Conservation (phyloP, 2,888 invertebrate genomes). For the Rhabditoides inermis region DNA sequence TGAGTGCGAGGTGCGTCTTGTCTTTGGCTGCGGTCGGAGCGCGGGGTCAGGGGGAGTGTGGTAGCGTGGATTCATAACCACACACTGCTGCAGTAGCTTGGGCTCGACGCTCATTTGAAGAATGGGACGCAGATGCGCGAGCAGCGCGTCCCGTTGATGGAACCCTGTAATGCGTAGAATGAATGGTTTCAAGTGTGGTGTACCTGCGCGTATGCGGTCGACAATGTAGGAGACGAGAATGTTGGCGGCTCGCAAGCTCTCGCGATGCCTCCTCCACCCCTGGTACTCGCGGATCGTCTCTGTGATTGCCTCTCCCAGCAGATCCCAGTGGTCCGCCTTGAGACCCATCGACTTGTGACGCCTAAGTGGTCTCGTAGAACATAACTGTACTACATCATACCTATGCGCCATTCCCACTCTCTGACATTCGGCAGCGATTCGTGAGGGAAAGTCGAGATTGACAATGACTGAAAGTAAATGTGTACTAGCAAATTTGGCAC, state of each 20-base stretch:
- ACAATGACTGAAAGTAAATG: constrained; percentile 13
- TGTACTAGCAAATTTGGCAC: background rate
- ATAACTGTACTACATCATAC: too few species aligned
- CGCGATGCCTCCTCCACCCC: constrained; percentile 30
- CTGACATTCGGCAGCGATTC: constrained; percentile 12
- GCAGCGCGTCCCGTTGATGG: too few species aligned
- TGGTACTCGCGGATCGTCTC: constrained; percentile 35
- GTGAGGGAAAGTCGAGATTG: constrained; percentile 22
- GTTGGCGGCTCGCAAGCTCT: constrained; percentile 30
- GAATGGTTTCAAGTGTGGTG: background rate
- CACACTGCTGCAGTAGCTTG: too few species aligned
- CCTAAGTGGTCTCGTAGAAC: too few species aligned
- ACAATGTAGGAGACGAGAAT: constrained; percentile 31
- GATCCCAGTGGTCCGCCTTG: constrained; percentile 34
- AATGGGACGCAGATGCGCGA: too few species aligned
- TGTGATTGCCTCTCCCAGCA: constrained; percentile 31
- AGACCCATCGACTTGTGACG: too few species aligned
- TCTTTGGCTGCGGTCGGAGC: too few species aligned
- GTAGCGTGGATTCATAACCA: too few species aligned
- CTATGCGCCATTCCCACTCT: too few species aligned
- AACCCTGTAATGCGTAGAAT: background rate
- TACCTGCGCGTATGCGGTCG: constrained; percentile 29
- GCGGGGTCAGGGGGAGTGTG: too few species aligned
- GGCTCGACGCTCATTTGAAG: too few species aligned
- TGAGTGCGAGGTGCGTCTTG: too few species aligned